Conservation (phyloP, 2,113 vertebrate genomes). For the Chionodraco myersi region DNA sequence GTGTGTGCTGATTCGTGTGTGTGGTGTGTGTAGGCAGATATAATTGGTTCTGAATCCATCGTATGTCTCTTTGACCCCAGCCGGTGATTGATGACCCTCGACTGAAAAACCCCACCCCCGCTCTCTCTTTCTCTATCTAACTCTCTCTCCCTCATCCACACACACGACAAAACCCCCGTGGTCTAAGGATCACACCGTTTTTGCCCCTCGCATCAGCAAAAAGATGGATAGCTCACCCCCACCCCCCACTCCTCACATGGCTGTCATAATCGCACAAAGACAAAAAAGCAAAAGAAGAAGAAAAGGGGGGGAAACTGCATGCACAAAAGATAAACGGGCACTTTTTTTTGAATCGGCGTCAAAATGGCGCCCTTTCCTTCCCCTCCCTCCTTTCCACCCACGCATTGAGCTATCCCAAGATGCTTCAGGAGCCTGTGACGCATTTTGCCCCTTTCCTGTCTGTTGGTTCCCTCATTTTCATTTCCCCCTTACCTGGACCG, state of each 20-base stretch:
- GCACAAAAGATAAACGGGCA: constrained; percentile 51
- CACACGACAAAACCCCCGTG: constrained; percentile 56
- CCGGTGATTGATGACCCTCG: constrained; percentile 83
- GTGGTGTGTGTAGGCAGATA: constrained; percentile 74
- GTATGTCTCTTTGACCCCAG: constrained; percentile 80
- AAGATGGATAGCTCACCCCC: constrained; percentile 73
- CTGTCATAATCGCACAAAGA: constrained; percentile 62
- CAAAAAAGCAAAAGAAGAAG: constrained; percentile 37
- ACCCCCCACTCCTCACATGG: constrained; percentile 33
- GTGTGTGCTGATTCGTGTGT: too few species aligned
- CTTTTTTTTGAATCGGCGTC: constrained; percentile 67
- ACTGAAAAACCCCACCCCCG: constrained; percentile 77
- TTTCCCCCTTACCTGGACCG: constrained; percentile 49
- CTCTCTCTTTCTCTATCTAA: constrained; percentile 25
- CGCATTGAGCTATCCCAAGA: constrained; percentile 68
- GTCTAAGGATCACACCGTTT: constrained; percentile 56
- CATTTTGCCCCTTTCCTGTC: constrained; percentile 46
- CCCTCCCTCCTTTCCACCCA: constrained; percentile 54
- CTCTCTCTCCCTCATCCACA: constrained; percentile 5
- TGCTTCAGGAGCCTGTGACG: constrained; percentile 70
- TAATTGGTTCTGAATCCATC: constrained; percentile 81
- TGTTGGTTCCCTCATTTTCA: constrained; percentile 52
- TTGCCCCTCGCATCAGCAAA: constrained; percentile 57
- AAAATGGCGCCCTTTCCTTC: constrained; percentile 76
- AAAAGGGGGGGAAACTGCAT: constrained; percentile 6